Base-by-base conservation (phyloP, 2,797 vertebrate species). In the Limosa lapponica region DNA sequence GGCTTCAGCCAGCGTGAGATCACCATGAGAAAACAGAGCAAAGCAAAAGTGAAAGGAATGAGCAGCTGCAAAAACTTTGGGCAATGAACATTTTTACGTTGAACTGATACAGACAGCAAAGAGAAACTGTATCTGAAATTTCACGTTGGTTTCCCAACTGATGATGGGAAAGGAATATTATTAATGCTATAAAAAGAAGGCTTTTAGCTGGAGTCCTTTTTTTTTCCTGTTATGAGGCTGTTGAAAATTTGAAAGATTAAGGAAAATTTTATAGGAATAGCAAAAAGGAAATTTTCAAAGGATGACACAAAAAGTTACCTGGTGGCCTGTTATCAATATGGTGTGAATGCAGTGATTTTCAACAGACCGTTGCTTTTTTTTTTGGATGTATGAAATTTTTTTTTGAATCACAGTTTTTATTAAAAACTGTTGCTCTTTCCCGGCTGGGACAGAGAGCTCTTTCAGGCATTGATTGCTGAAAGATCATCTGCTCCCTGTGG, bases 401-500 rank as follows among this genome's bases (percentile, higher is more conserved):
- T 59, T 82, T 39, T 52, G 8, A 91, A 61, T 89, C 57, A 41
- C 17, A 64, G 41, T 85, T 78, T 79, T 65, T 43, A 24, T 77
- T 87, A 75, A 89, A 95, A 80, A 52, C 46, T 58, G 58, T 54
- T 87, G 57, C 80, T 95, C 23, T 89, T 94, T 73, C 93, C 74
- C 82, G 77, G 28, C 89, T 92, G 89, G 66, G 43, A 80, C 71
- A 89, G 51, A 67, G 59, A 72, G 23, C 80, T 85, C 49, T 54
- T 91, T 64, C 16, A 67, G 36, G 37, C 73, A 78, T 83, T 83
- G 62, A 89, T 86, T 78, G 73, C 62, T 83, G 78, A 61, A 89
- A 79, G 77, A 90, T 97, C 66, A 64, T 89, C 86, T 95, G 74
- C 51, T 93, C 84, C 87, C 73, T 95, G 66, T 92, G 83, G 87